Base-by-base conservation (phyloP, 2,113 vertebrate species). In the Carlito syrichta region DNA sequence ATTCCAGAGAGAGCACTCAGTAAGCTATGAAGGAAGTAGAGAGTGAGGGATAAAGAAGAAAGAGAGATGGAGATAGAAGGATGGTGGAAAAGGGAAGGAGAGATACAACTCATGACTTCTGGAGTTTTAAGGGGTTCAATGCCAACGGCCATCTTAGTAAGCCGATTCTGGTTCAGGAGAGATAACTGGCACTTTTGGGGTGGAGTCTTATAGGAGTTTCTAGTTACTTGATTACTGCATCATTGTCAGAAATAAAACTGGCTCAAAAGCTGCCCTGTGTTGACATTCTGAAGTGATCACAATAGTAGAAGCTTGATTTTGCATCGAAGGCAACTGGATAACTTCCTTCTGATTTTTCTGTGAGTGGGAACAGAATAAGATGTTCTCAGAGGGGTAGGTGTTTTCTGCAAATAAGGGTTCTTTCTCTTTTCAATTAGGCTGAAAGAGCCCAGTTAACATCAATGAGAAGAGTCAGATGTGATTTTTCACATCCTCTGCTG, bases 1-100 rank as follows among this genome's bases (percentile, higher is more conserved):
- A 96, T 97, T 96, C 96, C 96, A 87, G 89, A 89, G 54, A 95
- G 84, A 94, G 86, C 45, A 56, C 12, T 90, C 63, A 79, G 95
- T 76, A 94, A n/a, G 97, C 97, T 96, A 71, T 8, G 85, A 94
- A 84, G 66, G 14, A 96, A 98, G 92, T 62, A 84, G 58, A 50
- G 77, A 58, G 56, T 27, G 27, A 54, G 40, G 73, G 94, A 20
- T 71, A 45, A 86, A 82, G 32, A 50, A 40, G 63, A 11, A 74
- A 81, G 38, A 73, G 50, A 10, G 17, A 54, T 27, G 48, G 69
- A 56, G 52, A 60, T 35, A 30, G 62, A 1, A 82, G 76, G 79
- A 71, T 9, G 20, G 38, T 8, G 27, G 62, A 52, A 69, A 84
- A 89, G 40, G 40, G 10, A 89, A 92, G 48, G 54, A 77, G 58